Conservation (phyloP, 2,888 invertebrate species). For the Eretmocerus hayati region DNA sequence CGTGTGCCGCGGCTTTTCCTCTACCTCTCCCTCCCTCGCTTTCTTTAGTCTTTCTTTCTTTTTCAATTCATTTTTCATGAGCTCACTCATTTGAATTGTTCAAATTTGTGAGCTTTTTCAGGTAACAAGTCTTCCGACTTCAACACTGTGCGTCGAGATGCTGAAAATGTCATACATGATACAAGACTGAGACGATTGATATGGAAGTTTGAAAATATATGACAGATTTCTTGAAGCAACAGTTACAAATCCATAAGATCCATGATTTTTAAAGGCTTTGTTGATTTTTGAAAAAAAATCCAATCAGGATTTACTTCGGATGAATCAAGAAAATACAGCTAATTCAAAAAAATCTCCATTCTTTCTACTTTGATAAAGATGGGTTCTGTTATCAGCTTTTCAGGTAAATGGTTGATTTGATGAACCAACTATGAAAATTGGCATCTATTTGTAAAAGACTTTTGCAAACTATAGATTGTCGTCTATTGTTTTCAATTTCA, state of each 20-base stretch:
- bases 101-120: conserved; percentile 28
- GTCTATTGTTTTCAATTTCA: too few species aligned
- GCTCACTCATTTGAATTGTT: conserved; percentile 3
- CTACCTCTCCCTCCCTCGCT: conserved; percentile 26
- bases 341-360: conserved; percentile 11
- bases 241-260: too few species aligned
- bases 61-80: conserved; percentile 7
- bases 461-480: too few species aligned
- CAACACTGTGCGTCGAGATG: conserved; percentile 44
- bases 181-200: conserved; percentile 11
- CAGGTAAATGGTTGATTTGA: too few species aligned
- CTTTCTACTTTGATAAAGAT: background rate
- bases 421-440: too few species aligned
- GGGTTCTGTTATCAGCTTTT: too few species aligned
- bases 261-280: too few species aligned
- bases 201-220: too few species aligned
- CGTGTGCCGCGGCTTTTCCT: conserved; percentile 41
- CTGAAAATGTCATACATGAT: conserved; percentile 43
- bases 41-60: conserved; percentile 18
- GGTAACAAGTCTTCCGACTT: conserved; percentile 35
- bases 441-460: too few species aligned
- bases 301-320: too few species aligned
- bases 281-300: too few species aligned
- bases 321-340: background rate
- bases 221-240: too few species aligned